Conservation (phyloP, 2,113 vertebrate species). For the Neodon shergylaensis region DNA sequence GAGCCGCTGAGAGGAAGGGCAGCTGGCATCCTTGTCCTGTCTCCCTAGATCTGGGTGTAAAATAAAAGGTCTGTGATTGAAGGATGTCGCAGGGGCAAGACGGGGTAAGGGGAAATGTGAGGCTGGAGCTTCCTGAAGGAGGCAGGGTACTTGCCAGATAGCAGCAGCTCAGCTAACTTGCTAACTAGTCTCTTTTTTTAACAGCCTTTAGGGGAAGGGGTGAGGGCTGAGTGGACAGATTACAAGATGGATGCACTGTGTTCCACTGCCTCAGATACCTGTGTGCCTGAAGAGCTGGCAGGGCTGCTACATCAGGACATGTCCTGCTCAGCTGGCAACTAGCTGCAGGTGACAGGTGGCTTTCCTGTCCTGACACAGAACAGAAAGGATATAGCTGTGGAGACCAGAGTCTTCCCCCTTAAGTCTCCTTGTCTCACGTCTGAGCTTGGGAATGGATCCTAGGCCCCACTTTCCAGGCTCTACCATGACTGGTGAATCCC, state of each 20-base stretch:
- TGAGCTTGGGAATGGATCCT: neutral
- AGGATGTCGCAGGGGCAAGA: accelerated
- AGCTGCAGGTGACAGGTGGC: neutral
- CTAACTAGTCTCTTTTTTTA: no score
- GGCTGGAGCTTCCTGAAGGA: neutral
- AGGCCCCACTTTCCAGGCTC: accelerated
- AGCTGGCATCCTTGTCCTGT: neutral
- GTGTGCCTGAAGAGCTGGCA: neutral
- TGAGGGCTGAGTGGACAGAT: neutral
- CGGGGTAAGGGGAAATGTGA: neutral
- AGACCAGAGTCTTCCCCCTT: neutral
- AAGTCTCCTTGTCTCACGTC: neutral
- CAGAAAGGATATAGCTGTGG: neutral
- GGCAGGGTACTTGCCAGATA: neutral
- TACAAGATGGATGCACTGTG: no score
- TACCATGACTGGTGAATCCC: neutral
- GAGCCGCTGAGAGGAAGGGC: neutral
- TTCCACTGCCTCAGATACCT: no score
- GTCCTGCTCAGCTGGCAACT: neutral
- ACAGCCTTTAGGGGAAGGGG: neutral
- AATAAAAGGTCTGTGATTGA: neutral
- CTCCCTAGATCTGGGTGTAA: neutral
- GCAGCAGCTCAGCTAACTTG: neutral
- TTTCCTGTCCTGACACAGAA: neutral
- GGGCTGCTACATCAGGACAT: neutral